Evolutionary conservation across 1,140 invertebrate genomes (phyloP), one percentile per base, ranked within the genome.

Genomic region (Drosophila murphyi): DNA sequence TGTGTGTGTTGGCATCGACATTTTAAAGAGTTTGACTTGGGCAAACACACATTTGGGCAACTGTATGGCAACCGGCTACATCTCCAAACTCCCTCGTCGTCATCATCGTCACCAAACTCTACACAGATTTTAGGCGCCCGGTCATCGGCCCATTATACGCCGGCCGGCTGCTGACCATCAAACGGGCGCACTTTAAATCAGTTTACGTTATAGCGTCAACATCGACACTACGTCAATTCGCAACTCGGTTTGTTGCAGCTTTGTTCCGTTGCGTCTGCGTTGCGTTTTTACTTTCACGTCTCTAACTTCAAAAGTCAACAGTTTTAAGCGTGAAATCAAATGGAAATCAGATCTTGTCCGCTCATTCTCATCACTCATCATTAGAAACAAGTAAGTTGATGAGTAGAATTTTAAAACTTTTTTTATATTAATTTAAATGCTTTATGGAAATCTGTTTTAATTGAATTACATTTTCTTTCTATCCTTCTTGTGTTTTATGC

Each of bases 141-240:
- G 70, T 72, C 78, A 64, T 69, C 75, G 72, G 63, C 70, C 28
- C 56, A 76, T 55, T 47, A 59, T 7, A 59, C 5, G 55, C 62
- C 61, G 68, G 67, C 62, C 61, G 45, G 52, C 34, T 28, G 62
- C 35, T 48, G 12, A 32, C 47, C 55, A 47, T 12, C 41, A 51
- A 20, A 20, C 70, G 85, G 86, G 87, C 79, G 80, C 83, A 88
- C 83, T 88, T 87, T 88, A 85, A 89, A 88, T 88, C 83, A 88
- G 83, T 88, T 88, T 88, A 89, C 73, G 81, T 88, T 89, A 78
- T 64, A 83, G 61, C 83, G 85, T 80, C 83, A 89, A 43, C 73
- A 82, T 48, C 80, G 77, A 89, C 83, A 88, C 83, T 88, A 88
- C 83, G 85, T 83, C 73, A 86, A 50, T 50, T 56, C 37, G 65